phyloP scores from a whole-genome alignment of 2,797 vertebrate species.

The Sebastes dallii region DNA sequence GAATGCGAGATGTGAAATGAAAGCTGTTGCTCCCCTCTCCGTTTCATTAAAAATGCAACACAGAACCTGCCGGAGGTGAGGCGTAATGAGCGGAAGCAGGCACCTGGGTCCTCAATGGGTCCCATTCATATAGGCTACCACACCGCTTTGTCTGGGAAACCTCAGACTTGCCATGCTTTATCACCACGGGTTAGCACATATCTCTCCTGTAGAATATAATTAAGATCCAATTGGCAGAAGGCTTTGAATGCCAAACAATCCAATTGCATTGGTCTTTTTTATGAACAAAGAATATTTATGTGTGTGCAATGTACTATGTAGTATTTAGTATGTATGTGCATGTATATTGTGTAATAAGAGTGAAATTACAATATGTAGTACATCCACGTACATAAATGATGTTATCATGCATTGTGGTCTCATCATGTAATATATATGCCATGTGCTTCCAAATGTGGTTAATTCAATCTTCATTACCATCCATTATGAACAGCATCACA shows the following conservation, averaged over 20 bases:
- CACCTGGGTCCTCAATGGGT: conserved; percentile 31
- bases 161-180: conserved; percentile 13
- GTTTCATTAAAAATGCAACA: conserved; percentile 68
- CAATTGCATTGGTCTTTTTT: background rate
- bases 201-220: conserved; percentile 23
- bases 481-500: conserved; percentile 44
- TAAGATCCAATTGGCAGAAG: conserved; percentile 3
- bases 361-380: background rate
- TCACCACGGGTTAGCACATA: background rate
- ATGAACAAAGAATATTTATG: background rate
- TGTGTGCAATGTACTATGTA: background rate
- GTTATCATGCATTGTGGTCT: conserved; percentile 30
- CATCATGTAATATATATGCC: conserved; percentile 15
- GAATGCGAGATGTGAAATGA: conserved; percentile 55
- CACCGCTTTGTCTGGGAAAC: conserved; percentile 21
- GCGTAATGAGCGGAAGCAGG: conserved; percentile 51
- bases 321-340: background rate
- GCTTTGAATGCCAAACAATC: background rate
- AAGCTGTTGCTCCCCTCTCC: conserved; percentile 43
- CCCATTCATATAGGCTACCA: conserved; percentile 4
- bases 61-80: conserved; percentile 48
- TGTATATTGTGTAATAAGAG: background rate
- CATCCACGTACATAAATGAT: conserved; percentile 10
- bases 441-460: conserved; percentile 26
- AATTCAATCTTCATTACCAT: conserved; percentile 63